Percentiles rank a stretch among this genome's conserved stretches.
phyloP scores from a whole-genome alignment of 2,113 vertebrate genomes.

The Zeus faber region DNA sequence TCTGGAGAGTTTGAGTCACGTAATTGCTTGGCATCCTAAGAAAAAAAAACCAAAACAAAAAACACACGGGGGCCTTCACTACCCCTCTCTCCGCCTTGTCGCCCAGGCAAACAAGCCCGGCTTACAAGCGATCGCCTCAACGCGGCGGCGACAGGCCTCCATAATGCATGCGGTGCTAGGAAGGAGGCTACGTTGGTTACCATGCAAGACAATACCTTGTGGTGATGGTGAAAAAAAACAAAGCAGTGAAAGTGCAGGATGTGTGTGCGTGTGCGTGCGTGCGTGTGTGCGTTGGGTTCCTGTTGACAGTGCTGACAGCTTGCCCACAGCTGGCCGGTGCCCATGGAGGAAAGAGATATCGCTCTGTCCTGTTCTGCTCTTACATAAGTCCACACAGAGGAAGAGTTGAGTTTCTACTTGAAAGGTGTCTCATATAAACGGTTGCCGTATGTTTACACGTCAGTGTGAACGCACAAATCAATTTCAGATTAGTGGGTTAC shows the following conservation, averaged over 20 bases:
- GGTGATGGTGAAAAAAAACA: slow-evolving; percentile 60
- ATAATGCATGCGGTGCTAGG: slow-evolving; percentile 68
- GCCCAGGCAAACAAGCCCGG: slow-evolving; percentile 41
- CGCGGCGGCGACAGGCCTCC: slow-evolving; percentile 46
- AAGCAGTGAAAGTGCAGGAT: slow-evolving; percentile 75
- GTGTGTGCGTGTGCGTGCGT: too few relatives aligned
- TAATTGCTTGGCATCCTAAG: neutral
- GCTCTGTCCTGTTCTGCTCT: too few relatives aligned
- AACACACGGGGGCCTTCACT: too few relatives aligned
- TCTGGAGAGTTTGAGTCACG: too few relatives aligned
- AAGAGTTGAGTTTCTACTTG: too few relatives aligned
- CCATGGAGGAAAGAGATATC: too few relatives aligned
- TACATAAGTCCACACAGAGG: too few relatives aligned
- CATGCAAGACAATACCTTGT: slow-evolving; percentile 72
- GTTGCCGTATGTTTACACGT: too few relatives aligned
- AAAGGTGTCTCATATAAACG: too few relatives aligned
- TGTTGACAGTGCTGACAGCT: slow-evolving; percentile 42
- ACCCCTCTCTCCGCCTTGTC: neutral
- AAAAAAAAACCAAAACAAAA: neutral
- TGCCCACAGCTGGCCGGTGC: slow-evolving; percentile 13
- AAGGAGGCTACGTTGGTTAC: slow-evolving; percentile 56
- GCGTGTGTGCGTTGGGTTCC: slow-evolving; percentile 60
- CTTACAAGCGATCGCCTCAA: slow-evolving; percentile 49
- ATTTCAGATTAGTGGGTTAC: too few relatives aligned
- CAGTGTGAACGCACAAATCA: too few relatives aligned